These are phyloP conservation scores for Squalus acanthias DNA, from an alignment of 2,797 vertebrate species.

Conservation along the genomic window DNA sequence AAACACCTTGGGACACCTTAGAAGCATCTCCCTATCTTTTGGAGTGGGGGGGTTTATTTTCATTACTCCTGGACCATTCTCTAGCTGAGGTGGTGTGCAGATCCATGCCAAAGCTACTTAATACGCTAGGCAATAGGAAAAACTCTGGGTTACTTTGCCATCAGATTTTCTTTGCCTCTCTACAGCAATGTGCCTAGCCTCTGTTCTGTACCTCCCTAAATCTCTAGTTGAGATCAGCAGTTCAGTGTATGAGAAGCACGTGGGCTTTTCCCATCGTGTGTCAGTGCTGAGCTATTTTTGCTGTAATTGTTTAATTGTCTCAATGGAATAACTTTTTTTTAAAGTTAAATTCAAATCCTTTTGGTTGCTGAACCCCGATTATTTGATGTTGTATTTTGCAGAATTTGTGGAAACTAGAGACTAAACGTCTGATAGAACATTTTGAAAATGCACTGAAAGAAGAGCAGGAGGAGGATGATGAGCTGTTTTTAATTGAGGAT, in stretches of 20 bases:
- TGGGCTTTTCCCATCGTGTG: background rate
- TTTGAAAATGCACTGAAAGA: constrained; percentile 56
- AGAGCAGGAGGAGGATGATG: constrained; percentile 59
- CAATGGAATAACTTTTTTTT: background rate
- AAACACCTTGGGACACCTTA: background rate
- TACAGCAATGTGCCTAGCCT: no score
- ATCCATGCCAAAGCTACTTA: background rate
- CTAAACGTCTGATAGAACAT: constrained; percentile 57
- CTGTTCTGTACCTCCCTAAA: background rate
- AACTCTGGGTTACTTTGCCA: background rate
- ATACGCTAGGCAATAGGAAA: background rate
- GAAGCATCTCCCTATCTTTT: background rate
- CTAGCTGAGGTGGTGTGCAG: background rate
- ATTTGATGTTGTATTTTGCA: constrained; percentile 43
- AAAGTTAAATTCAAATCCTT: background rate
- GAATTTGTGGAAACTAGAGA: constrained; percentile 69
- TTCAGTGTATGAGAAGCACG: background rate
- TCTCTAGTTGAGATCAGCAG: background rate
- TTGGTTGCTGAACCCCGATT: background rate
- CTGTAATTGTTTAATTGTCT: background rate
- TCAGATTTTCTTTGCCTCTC: background rate
- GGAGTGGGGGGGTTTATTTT: background rate
- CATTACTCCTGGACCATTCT: background rate
- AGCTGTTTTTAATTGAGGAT: constrained; percentile 63
- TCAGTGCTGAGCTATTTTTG: background rate